Base-by-base conservation (phyloP, 2,797 vertebrate species). In the Dermochelys coriacea region DNA sequence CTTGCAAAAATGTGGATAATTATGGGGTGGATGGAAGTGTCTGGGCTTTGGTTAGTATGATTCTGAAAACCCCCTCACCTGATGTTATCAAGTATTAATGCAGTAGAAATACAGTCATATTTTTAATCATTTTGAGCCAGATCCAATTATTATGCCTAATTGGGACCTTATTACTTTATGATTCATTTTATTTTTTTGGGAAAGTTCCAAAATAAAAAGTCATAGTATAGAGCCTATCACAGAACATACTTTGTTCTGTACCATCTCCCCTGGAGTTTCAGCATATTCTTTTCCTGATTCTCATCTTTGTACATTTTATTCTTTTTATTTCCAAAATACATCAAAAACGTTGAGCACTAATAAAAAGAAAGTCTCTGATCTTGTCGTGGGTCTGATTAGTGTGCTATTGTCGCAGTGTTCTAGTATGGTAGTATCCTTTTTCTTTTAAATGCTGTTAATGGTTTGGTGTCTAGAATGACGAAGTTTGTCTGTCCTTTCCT, bases 61-160 rank as follows among this genome's bases (percentile, higher is more conserved):
- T 80, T 77, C 61, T 80, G 92, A 96, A 95, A 95, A 49, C 89
- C 89, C 80, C 91, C 75, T 94, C 84, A 88, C 74, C 82, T 96
- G 82, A 93, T 89, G 47, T 91, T 89, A 81, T 82, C 93, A 86
- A 94, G 79, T 80, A 77, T 77, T 31, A 47, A 49, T 49, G 45
- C 14, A 89, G 50, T 64, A 86, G 50, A 88, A 95, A 64, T 71
- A 93, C 90, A 91, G 3, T 88, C 64, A 93, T 86, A 94, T 89
- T 90, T 80, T 37, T 37, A 94, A 91, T 96, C 51, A 93, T 94
- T 96, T 94, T 94, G 84, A 94, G 82, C 88, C 78, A 78, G 18
- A 91, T 86, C 91, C 92, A 97, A 92, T 90, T 94, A 92, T 95
- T 12, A 68, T 85, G 4, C 37, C 68, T 96, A 91, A 95, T 83